phyloP scores from a whole-genome alignment of 2,797 vertebrate genomes.

The Parambassis ranga region DNA sequence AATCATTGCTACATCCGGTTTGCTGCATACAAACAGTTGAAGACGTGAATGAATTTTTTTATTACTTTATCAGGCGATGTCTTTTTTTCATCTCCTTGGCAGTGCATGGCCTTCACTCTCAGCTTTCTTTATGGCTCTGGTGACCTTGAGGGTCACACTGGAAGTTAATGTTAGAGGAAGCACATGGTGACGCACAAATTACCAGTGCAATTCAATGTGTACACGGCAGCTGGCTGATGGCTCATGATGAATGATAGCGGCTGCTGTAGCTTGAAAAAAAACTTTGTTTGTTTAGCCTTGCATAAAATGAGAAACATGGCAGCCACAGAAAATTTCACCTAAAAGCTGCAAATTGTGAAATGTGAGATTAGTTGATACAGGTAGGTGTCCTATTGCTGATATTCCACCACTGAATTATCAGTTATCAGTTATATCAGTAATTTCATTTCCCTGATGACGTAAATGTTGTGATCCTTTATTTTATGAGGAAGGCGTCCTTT shows the following conservation, averaged over 20 bases:
- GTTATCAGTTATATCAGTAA: background rate
- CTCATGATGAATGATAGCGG: background rate
- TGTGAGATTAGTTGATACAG: no score
- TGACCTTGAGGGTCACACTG: constrained; percentile 37
- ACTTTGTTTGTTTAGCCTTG: background rate
- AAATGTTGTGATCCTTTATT: background rate
- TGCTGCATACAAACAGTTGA: background rate
- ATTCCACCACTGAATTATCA: background rate
- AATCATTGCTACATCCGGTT: constrained; percentile 2
- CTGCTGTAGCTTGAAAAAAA: background rate
- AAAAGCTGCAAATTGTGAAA: no score
- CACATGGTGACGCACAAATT: constrained; percentile 44
- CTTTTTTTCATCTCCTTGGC: background rate
- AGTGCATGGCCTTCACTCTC: background rate
- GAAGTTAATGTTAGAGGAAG: constrained; percentile 54
- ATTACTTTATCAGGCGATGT: no score
- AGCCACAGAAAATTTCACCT: no score
- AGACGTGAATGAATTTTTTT: background rate
- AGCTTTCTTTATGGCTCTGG: constrained; percentile 25
- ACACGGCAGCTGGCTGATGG: constrained; percentile 4
- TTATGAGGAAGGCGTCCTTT: constrained; percentile 13
- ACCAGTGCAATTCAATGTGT: constrained; percentile 1
- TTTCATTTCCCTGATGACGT: background rate
- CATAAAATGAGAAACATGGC: background rate
- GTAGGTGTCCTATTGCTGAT: no score